phyloP scores from a whole-genome alignment of 92 coral and sea anemone species.

The Chrysogorgia sp. region DNA sequence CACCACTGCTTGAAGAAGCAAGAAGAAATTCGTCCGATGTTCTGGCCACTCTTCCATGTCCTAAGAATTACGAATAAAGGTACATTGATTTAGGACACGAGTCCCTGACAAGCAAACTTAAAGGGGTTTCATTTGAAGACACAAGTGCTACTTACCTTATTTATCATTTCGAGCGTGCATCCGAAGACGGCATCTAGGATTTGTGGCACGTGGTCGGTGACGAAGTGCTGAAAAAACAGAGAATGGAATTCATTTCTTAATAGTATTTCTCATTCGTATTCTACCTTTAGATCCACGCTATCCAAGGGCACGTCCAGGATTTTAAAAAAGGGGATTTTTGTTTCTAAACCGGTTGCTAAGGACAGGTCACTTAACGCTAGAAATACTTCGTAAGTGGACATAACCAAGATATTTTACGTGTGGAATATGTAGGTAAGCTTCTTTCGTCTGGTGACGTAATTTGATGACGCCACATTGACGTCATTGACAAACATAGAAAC shows the following conservation, averaged over 20 bases:
- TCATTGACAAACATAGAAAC: too few relatives aligned
- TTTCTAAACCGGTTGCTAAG: too few relatives aligned
- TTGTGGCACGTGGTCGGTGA: conserved; percentile 81
- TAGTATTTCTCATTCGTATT: too few relatives aligned
- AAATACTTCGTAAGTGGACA: too few relatives aligned
- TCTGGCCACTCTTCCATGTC: conserved; percentile 98
- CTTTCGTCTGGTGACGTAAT: too few relatives aligned
- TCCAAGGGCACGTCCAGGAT: too few relatives aligned
- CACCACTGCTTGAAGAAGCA: conserved; percentile 94
- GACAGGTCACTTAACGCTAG: too few relatives aligned
- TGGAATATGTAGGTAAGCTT: too few relatives aligned
- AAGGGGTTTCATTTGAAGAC: background rate
- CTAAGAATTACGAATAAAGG: conserved; percentile 36
- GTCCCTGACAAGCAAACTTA: background rate
- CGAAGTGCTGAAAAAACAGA: conserved; percentile 62
- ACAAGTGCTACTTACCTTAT: conserved; percentile 63
- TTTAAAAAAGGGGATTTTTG: too few relatives aligned
- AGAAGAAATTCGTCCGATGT: conserved; percentile 96
- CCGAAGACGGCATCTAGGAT: conserved; percentile 98
- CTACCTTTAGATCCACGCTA: too few relatives aligned
- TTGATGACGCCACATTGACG: too few relatives aligned
- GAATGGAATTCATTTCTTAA: background rate
- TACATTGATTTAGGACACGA: background rate
- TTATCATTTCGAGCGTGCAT: conserved; percentile 96
- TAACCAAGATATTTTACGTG: too few relatives aligned